These are phyloP conservation scores for Colostygia pectinataria DNA, from an alignment of 2,888 invertebrate species.

Conservation along the genomic window DNA sequence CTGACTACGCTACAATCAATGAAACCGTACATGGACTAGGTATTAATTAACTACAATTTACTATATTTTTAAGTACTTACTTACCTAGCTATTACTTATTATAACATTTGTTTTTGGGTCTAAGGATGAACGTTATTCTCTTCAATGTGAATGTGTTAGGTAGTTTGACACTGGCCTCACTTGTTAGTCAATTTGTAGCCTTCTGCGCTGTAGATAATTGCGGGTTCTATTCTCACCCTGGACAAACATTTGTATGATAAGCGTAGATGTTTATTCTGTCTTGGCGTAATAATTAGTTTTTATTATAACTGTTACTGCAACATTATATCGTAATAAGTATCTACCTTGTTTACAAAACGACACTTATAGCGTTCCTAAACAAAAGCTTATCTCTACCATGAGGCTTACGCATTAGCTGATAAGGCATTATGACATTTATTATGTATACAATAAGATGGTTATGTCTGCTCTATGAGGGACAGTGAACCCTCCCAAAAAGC, in stretches of 20 bases:
- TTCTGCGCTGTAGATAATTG: too few relatives aligned
- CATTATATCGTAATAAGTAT: slow-evolving; percentile 26
- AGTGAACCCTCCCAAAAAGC: slow-evolving; percentile 68
- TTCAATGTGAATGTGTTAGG: too few relatives aligned
- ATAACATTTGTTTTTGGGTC: too few relatives aligned
- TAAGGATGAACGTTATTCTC: too few relatives aligned
- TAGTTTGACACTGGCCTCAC: too few relatives aligned
- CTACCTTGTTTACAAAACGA: slow-evolving; percentile 21
- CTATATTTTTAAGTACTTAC: not conserved
- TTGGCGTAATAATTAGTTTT: too few relatives aligned
- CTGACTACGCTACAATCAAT: slow-evolving; percentile 53
- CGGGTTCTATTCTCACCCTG: too few relatives aligned
- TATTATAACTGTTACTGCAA: too few relatives aligned
- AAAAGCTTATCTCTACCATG: slow-evolving; percentile 44
- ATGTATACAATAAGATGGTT: slow-evolving; percentile 24
- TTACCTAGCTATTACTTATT: too few relatives aligned
- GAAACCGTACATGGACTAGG: slow-evolving; percentile 21
- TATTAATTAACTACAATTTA: not conserved
- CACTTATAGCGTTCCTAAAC: slow-evolving; percentile 31
- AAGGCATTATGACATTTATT: slow-evolving; percentile 34
- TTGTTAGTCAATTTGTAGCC: too few relatives aligned
- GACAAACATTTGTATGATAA: too few relatives aligned
- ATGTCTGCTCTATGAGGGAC: slow-evolving; percentile 37
- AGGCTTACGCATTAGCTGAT: slow-evolving; percentile 22
- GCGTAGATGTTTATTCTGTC: too few relatives aligned